phyloP scores from a whole-genome alignment of 2,888 invertebrate species.

The Scrobipalpa atriplicella region DNA sequence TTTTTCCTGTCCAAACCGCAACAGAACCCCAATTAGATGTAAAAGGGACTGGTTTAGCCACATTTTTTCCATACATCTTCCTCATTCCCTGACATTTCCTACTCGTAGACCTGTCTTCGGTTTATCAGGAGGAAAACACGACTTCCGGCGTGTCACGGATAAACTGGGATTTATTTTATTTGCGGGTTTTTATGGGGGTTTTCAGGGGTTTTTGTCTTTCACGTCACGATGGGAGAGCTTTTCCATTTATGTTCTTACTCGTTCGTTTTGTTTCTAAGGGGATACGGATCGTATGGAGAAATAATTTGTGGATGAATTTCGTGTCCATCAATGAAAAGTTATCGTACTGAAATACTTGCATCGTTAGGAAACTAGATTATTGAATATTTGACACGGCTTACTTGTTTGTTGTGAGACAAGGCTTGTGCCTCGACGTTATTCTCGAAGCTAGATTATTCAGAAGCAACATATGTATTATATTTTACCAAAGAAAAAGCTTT shows the following conservation, averaged over 20 bases:
- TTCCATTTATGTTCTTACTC: background rate
- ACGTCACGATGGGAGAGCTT: background rate
- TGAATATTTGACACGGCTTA: no score
- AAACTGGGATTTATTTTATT: constrained; percentile 55
- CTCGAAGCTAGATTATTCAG: no score
- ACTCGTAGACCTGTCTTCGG: constrained; percentile 63
- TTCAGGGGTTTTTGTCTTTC: constrained; percentile 23
- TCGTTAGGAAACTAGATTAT: no score
- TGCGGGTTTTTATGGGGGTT: constrained; percentile 36
- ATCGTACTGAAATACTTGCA: no score
- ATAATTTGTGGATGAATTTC: no score
- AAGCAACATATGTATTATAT: no score
- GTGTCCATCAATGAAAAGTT: no score
- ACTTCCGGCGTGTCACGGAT: constrained; percentile 69
- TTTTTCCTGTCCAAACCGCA: background rate
- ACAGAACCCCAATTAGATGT: background rate
- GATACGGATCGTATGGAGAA: no score
- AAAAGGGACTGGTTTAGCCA: background rate
- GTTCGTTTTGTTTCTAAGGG: no score
- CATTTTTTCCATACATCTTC: constrained; percentile 62
- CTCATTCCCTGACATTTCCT: constrained; percentile 64
- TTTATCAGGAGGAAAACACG: constrained; percentile 74
- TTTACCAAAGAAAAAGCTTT: no score
- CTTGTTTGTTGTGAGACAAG: no score
- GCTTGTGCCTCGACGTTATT: no score